These are phyloP conservation scores for Philereme vetulata DNA, from an alignment of 2,888 invertebrate species.

Conservation along the genomic window DNA sequence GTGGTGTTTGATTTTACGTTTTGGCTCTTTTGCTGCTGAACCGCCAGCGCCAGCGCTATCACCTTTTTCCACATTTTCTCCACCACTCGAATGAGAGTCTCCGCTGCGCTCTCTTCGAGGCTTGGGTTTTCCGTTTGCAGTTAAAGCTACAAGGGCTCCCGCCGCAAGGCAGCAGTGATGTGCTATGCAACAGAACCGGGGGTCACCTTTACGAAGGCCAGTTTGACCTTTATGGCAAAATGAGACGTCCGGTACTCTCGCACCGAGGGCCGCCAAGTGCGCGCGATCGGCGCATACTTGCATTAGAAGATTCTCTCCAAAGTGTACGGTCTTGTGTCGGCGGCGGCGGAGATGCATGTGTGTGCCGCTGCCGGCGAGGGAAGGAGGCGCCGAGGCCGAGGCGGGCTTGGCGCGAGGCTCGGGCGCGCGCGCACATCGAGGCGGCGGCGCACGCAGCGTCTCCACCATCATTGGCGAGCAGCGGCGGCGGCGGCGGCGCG, in stretches of 20 bases:
- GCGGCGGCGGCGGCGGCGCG: slow-evolving; percentile 74
- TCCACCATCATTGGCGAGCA: slow-evolving; percentile 82
- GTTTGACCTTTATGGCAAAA: slow-evolving; percentile 79
- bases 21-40: slow-evolving; percentile 56
- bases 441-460: slow-evolving; percentile 79
- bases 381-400: slow-evolving; percentile 84
- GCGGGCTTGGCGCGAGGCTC: slow-evolving; percentile 75
- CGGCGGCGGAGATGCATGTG: slow-evolving; percentile 86
- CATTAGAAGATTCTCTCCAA: slow-evolving; percentile 89
- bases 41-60: slow-evolving; percentile 61
- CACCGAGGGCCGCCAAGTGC: slow-evolving; percentile 77
- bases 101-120: slow-evolving; percentile 72
- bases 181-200: slow-evolving; percentile 77
- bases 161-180: slow-evolving; percentile 80
- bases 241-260: slow-evolving; percentile 76
- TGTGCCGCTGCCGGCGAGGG: slow-evolving; percentile 77
- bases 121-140: slow-evolving; percentile 66
- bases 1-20: slow-evolving; percentile 67
- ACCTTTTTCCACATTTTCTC: slow-evolving; percentile 71
- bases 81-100: slow-evolving; percentile 79
- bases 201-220: slow-evolving; percentile 70
- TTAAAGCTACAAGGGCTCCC: slow-evolving; percentile 67
- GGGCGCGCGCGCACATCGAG: slow-evolving; percentile 74
- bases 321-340: slow-evolving; percentile 91
- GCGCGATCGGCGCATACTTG: slow-evolving; percentile 89